A percentile compares a stretch with the other conserved stretches of the same genome.
phyloP scores from a whole-genome alignment of 2,113 vertebrate species.

The Lamprotornis superbus region DNA sequence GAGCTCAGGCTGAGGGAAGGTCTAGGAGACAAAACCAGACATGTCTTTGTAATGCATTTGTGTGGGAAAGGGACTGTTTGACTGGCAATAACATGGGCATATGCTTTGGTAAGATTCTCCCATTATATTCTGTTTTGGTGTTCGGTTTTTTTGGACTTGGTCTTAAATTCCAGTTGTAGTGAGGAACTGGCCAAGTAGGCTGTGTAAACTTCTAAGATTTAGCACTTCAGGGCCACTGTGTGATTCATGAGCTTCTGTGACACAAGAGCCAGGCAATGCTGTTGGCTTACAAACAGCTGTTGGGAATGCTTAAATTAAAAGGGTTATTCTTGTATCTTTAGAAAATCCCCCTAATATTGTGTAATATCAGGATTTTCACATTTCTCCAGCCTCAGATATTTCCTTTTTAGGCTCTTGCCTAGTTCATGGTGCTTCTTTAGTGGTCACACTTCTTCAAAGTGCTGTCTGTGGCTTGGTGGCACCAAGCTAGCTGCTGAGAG shows the following conservation, averaged over 20 bases:
- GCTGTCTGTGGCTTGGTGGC: neutral
- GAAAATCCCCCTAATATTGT: neutral
- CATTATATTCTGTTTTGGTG: neutral
- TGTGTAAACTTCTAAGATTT: neutral
- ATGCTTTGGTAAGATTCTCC: neutral
- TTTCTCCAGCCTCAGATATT: neutral
- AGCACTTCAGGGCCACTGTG: neutral
- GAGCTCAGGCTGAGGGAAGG: neutral
- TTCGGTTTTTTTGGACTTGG: neutral
- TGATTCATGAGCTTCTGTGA: neutral
- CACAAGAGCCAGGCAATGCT: neutral
- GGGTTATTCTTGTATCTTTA: neutral
- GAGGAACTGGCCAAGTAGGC: neutral
- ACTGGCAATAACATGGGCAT: neutral
- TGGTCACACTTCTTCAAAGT: neutral
- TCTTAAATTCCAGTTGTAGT: neutral
- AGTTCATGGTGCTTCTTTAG: neutral
- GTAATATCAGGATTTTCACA: neutral
- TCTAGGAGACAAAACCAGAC: neutral
- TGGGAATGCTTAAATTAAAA: neutral
- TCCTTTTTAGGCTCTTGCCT: neutral
- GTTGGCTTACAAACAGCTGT: neutral
- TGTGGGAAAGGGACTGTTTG: neutral
- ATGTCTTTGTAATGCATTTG: neutral
- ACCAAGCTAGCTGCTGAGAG: neutral